Evolutionary conservation across 2,888 invertebrate species (phyloP), one percentile per base, ranked within the genome.

Genomic region (Deroplatys truncata): DNA sequence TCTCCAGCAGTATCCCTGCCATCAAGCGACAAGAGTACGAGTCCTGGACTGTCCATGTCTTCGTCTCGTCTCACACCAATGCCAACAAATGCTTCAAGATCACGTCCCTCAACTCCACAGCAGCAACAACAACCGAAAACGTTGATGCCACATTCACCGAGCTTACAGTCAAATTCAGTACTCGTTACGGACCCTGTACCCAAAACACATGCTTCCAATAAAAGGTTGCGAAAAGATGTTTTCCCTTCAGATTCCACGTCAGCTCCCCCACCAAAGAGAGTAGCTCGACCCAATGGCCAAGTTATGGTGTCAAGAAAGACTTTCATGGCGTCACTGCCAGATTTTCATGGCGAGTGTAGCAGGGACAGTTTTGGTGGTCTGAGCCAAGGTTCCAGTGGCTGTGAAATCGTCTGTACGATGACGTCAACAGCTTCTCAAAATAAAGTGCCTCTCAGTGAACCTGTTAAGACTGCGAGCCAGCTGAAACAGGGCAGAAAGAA

Each of bases 401-500:
- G 88, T 84, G 90, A 90, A 72, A 56, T 90, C 35, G 84, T 90
- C 29, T 84, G 56, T 49, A 82, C 72, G 43, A 84, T 82, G 85
- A 72, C 88, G 28, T 56, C 86, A 35, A 88, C 88, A 90, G 88
- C 88, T 84, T 84, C 43, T 43, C 86, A 89, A 89, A 86, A 82
- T 82, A 90, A 84, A 84, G 89, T 89, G 87, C 88, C 87, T 87
- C 31, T 43, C 10, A 25, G 28, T 25, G 82, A 72, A 49, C 5
- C 56, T 49, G 82, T 82, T 43, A 29, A 72, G 83, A 28, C 25
- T 72, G 25, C 20, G 5, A 25, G 93, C 90, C 94, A 94, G 85
- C 95, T 95, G 92, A 95, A 95, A 92, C 94, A 95, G 82, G 95
- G 95, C 49, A 93, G 95, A 28, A 95, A 95, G 92, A 95, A 95